Evolutionary conservation across 1,140 invertebrate genomes (phyloP), one percentile per base, ranked within the genome.

Genomic region (Heliconius eleuchia): DNA sequence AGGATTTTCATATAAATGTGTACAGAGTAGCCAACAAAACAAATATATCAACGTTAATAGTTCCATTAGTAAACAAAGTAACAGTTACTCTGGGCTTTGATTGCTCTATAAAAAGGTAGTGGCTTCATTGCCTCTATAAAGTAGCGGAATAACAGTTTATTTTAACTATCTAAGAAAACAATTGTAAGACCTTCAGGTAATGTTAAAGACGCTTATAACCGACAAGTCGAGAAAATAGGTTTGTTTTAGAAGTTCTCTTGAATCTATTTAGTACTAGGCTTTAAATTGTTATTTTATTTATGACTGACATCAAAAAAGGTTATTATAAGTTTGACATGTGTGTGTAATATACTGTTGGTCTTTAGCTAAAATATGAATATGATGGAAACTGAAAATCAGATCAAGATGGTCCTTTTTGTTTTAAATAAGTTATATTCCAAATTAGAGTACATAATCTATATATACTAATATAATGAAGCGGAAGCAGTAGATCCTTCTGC

Each of bases 11-110:
- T 30, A 66, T 30, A 30, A 66, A 66, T 30, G 13, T 66, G 60
- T 27, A 66, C 23, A 66, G 60, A 66, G 60, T 30, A 66, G 27
- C 60, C 23, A 27, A 30, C 60, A 66, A 66, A 66, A 66, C 4
- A 66, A 27, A 66, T 16, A 66, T 66, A 66, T 66, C 4, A 66
- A 30, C 60, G 60, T 66, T 30, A 46, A 60, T 66, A 19, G 30
- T 74, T 39, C 73, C 73, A 75, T 79, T 71, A 79, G 57, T 70
- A 79, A 79, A 74, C 77, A 74, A 79, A 79, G 78, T 78, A 71
- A 74, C 60, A 34, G 23, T 57, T 66, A 57, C 37, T 42, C 39
- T 42, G 74, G 70, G 72, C 42, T 79, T 74, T 79, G 73, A 74
- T 79, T 74, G 70, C 30, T 18, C 73, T 60, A 74, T 79, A 79